Percentiles rank a stretch among this genome's conserved stretches.
Conservation (phyloP, 2,888 invertebrate species). For the Drosophila infuscata region DNA sequence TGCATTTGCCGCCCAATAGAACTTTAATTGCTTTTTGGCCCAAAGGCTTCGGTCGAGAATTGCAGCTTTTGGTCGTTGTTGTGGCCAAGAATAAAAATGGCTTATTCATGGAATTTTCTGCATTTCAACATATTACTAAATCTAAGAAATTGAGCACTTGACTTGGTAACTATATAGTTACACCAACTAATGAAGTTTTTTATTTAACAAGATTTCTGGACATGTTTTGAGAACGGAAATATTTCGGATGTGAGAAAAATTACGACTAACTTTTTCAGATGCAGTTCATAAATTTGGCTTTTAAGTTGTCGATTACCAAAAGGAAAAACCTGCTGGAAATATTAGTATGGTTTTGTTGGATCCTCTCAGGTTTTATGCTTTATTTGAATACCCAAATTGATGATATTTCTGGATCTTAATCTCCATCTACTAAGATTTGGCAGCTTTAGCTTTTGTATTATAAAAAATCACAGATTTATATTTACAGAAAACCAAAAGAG, state of each 20-base stretch:
- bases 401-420: background rate
- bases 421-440: background rate
- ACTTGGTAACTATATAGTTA: background rate
- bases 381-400: background rate
- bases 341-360: background rate
- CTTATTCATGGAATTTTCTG: background rate
- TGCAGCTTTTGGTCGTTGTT: conserved; percentile 14
- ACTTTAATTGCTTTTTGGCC: conserved; percentile 71
- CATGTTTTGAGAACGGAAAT: background rate
- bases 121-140: background rate
- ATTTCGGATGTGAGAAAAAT: background rate
- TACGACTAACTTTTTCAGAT: background rate
- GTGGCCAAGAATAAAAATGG: conserved; percentile 18
- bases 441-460: background rate
- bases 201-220: background rate
- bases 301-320: background rate
- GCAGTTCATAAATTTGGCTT: background rate
- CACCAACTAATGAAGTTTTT: background rate
- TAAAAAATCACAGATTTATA: background rate
- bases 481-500: background rate
- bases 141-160: background rate
- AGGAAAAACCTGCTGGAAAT: background rate
- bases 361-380: background rate
- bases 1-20: conserved; percentile 78
- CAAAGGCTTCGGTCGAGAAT: conserved; percentile 18